Conservation (phyloP, 2,888 invertebrate species). For the Ferrisia virgata region DNA sequence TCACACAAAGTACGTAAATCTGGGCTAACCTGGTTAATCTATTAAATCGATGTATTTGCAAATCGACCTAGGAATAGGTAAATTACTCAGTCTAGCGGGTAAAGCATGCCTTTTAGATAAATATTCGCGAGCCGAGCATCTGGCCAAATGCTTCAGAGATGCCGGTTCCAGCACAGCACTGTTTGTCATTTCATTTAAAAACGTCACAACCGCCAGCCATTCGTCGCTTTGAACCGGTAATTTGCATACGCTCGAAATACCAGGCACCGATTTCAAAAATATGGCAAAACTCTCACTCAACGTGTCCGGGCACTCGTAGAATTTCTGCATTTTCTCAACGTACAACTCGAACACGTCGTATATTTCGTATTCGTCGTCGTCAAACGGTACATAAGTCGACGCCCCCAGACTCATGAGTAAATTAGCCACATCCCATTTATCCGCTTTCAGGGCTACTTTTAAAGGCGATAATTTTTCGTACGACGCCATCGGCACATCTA, state of each 20-base stretch:
- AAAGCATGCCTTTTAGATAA: slow-evolving; percentile 69
- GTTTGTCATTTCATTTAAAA: slow-evolving; percentile 64
- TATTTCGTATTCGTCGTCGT: neutral
- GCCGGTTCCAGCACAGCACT: slow-evolving; percentile 56
- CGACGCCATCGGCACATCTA: slow-evolving; percentile 78
- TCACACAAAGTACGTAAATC: too few species aligned
- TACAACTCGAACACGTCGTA: slow-evolving; percentile 48
- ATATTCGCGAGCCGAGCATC: slow-evolving; percentile 66
- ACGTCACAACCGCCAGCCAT: slow-evolving; percentile 52
- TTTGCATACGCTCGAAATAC: neutral
- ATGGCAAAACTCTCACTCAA: neutral
- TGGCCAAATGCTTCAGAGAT: slow-evolving; percentile 72
- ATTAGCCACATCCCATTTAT: slow-evolving; percentile 70
- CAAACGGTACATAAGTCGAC: neutral
- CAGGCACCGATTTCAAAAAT: slow-evolving; percentile 16
- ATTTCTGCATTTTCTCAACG: slow-evolving; percentile 58
- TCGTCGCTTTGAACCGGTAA: neutral
- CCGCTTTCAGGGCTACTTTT: slow-evolving; percentile 71
- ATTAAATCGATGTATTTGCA: slow-evolving; percentile 69
- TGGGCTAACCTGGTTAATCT: slow-evolving; percentile 8
- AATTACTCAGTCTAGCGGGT: slow-evolving; percentile 68
- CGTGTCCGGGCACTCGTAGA: neutral
- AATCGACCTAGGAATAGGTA: slow-evolving; percentile 63
- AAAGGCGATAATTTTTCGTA: slow-evolving; percentile 72
- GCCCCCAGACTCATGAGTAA: slow-evolving; percentile 62